Evolutionary conservation across 1,140 invertebrate species (phyloP).

Genomic region (Forficula auricularia): DNA sequence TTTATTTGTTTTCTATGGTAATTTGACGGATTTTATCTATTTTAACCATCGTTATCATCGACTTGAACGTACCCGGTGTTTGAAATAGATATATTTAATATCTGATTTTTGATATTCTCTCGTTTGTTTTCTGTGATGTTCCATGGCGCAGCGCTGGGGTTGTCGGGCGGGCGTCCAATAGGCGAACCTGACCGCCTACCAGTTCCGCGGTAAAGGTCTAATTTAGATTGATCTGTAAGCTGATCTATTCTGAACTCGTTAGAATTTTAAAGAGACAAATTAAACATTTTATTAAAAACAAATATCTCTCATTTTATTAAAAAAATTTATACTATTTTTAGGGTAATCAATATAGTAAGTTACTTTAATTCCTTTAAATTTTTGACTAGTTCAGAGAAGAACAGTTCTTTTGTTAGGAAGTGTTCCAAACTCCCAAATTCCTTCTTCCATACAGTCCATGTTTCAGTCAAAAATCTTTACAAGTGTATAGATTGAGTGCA

Average conservation of each 20-base stretch:
- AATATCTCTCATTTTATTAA: slow-evolving; percentile 1
- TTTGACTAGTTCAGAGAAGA: slow-evolving; percentile 2
- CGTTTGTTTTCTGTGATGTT: slow-evolving; percentile 9
- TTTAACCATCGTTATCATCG: slow-evolving; percentile 4
- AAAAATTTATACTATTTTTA: neutral
- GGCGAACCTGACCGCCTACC: slow-evolving; percentile 14
- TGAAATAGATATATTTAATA: slow-evolving; percentile 5
- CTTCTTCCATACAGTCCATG: slow-evolving; percentile 7
- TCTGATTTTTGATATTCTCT: slow-evolving; percentile 8
- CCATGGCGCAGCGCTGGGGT: slow-evolving; percentile 7
- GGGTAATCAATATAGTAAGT: too few species aligned
- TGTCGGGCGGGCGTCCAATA: slow-evolving; percentile 8
- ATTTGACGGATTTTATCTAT: neutral
- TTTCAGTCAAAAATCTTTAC: slow-evolving; percentile 9
- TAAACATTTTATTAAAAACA: neutral
- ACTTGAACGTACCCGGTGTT: neutral
- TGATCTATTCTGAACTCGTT: slow-evolving; percentile 1
- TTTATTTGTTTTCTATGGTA: neutral
- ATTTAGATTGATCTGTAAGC: slow-evolving; percentile 6
- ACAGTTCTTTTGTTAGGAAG: slow-evolving; percentile 9
- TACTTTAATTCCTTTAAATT: slow-evolving; percentile 6
- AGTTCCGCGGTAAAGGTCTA: slow-evolving; percentile 14
- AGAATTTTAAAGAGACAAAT: neutral
- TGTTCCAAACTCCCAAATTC: slow-evolving; percentile 1
- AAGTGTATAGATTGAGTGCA: too few species aligned